phyloP scores from a whole-genome alignment of 2,113 vertebrate species.

The Colistium nudipinnis region DNA sequence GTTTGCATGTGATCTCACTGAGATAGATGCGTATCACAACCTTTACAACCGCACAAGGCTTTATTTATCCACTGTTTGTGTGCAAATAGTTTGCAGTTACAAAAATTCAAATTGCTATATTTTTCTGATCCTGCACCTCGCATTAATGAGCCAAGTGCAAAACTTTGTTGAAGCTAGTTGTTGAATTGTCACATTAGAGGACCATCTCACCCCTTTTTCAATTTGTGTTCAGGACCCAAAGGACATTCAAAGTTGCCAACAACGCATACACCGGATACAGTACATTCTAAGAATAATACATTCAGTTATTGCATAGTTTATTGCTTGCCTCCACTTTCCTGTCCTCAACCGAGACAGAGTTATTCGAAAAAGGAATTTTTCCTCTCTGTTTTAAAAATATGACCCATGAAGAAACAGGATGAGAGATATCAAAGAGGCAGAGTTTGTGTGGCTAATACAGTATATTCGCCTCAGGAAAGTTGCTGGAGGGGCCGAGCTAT shows the following conservation, averaged over 20 bases:
- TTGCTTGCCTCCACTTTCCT: conserved; percentile 27
- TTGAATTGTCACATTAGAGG: conserved; percentile 11
- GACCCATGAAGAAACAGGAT: conserved; percentile 66
- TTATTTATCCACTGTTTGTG: no score
- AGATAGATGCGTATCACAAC: neutral
- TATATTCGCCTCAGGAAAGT: conserved; percentile 60
- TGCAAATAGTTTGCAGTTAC: neutral
- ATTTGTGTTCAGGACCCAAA: neutral
- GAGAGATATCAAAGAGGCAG: conserved; percentile 66
- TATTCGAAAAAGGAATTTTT: conserved; percentile 39
- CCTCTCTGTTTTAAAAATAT: conserved; percentile 53
- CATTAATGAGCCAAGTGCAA: conserved; percentile 7
- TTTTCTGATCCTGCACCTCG: neutral
- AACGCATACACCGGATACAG: neutral
- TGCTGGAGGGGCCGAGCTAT: conserved; percentile 49
- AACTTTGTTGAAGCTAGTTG: neutral
- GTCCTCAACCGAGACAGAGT: conserved; percentile 24
- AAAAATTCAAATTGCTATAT: neutral
- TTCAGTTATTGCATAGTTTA: conserved; percentile 13
- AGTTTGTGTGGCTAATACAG: conserved; percentile 66
- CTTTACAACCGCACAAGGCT: neutral
- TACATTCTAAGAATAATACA: conserved; percentile 3
- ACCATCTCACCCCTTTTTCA: neutral
- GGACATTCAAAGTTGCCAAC: conserved; percentile 3
- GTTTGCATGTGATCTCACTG: neutral